Evolutionary conservation across 92 coral and sea anemone species (phyloP), one percentile per base, ranked within the genome.

Genomic region (Umimayanthus chanpuru): DNA sequence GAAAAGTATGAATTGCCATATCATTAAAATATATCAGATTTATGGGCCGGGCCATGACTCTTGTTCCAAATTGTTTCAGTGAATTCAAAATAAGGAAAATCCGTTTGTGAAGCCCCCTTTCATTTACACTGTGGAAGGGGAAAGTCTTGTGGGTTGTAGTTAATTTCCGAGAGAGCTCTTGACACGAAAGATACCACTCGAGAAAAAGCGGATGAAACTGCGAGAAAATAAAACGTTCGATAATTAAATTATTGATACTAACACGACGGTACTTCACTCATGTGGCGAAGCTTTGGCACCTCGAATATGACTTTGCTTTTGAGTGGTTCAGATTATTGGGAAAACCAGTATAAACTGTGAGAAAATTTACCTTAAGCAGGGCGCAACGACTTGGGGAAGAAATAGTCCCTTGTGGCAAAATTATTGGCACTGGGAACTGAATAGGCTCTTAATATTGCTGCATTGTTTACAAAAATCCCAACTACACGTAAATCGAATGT

Each of bases 161-260:
- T 6, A n/a, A n/a, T 18, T 65, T 65, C 39, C 23, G 20, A 38
- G 30, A 67, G 30, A 38, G 12, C 28, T 76, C 20, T 66, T 61
- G 29, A 30, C 56, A 11, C 73, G 26, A n/a, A 43, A 26, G 26
- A 68, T 14, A 26, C 20, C 21, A 82, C 73, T 44, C 64, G 23
- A 68, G 36, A 64, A 58, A 56, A 16, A 20, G 38, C n/a, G 28
- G 36, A 82, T 18, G 71, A 82, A 12, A 70, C 43, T 70, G 4
- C 30, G 70, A 6, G 41, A 41, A 47, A 68, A 70, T 83, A 44
- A 70, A 49, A 41, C 18, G 61, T 21, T 83, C 25, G 77, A 64
- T 83, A 83, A 68, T 83, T 83, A 83, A 83, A 83, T 83, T 68
- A 83, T 83, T 83, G 77, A 83, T 83, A 70, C 61, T 68, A 68